Conservation (phyloP, 2,113 vertebrate genomes). For the Brachyhypopomus gauderio region DNA sequence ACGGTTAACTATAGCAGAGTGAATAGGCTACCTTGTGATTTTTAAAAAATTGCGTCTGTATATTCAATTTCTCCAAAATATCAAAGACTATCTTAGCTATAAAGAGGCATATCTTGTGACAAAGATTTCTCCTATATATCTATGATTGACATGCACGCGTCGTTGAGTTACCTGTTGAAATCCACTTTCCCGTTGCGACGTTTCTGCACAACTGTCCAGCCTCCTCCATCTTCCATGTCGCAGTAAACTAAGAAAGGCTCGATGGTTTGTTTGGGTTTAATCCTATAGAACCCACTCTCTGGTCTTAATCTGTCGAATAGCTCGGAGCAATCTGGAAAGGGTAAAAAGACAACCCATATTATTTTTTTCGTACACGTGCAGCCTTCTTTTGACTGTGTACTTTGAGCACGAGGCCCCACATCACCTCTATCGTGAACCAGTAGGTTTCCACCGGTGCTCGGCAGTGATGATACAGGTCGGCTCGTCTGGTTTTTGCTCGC, state of each 20-base stretch:
- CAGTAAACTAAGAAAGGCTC: conserved; percentile 86
- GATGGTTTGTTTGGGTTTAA: conserved; percentile 72
- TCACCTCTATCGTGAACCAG: conserved; percentile 85
- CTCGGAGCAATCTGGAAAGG: conserved; percentile 79
- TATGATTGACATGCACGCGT: too few species aligned
- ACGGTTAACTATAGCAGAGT: too few species aligned
- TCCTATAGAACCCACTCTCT: conserved; percentile 80
- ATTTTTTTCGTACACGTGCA: not conserved
- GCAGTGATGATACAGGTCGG: conserved; percentile 46
- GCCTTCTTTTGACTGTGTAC: not conserved
- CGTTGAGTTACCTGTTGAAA: conserved; percentile 78
- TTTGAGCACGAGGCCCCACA: not conserved
- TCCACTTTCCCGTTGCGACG: conserved; percentile 82
- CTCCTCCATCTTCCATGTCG: conserved; percentile 88
- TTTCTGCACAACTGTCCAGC: conserved; percentile 88
- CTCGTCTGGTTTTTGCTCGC: conserved; percentile 55
- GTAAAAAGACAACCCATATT: not conserved
- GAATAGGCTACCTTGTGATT: too few species aligned
- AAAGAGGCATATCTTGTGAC: too few species aligned
- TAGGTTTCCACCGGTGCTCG: conserved; percentile 74
- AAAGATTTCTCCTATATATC: too few species aligned
- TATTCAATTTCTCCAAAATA: too few species aligned
- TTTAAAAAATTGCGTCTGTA: too few species aligned
- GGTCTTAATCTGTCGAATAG: conserved; percentile 74
- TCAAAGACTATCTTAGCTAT: too few species aligned